Evolutionary conservation across 2,888 invertebrate genomes (phyloP), one percentile per base, ranked within the genome.

Genomic region (Dysmachus trigonus): DNA sequence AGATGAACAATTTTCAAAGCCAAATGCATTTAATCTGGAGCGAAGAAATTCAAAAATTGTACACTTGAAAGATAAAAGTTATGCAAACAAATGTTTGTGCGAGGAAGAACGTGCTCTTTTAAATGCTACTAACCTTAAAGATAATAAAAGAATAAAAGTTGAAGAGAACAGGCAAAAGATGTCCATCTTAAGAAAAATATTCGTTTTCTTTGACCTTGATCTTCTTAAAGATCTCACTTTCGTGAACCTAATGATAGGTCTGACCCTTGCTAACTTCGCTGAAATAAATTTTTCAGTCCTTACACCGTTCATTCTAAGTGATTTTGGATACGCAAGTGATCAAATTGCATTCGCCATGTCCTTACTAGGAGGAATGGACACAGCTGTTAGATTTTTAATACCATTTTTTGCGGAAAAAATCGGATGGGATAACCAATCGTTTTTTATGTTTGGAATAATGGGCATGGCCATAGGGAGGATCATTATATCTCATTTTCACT

Each of bases 221-320:
- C 92, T 96, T 81, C 90, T 96, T 85, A 94, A 94, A 88, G 96
- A 96, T 91, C 93, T 94, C 15, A 94, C 95, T 3, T 96, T 95
- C 89, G 93, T 95, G 2, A 96, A 95, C 89, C 92, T 96, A 15
- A 95, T 95, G 93, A 90, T 95, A 85, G 96, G 96, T 0, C 93
- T 96, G 77, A 95, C 95, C 0, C 92, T 95, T 53, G 95, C 95
- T 0, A 95, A 94, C 89, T 95, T 95, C 89, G 94, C 94, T 4
- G 96, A 96, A 90, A 89, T 95, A 6, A 96, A 96, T 90, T 96
- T 96, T 90, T 95, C 95, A 1, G 93, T 96, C 79, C 89, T 96
- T 79, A 95, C 95, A 0, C 95, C 96, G 0, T 95, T 96, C 88
- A 95, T 96, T 88, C 91, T 96, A n/a, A 93, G 93, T 22, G 96